phyloP scores from a whole-genome alignment of 2,888 invertebrate genomes.

The Keiferia lycopersicella region DNA sequence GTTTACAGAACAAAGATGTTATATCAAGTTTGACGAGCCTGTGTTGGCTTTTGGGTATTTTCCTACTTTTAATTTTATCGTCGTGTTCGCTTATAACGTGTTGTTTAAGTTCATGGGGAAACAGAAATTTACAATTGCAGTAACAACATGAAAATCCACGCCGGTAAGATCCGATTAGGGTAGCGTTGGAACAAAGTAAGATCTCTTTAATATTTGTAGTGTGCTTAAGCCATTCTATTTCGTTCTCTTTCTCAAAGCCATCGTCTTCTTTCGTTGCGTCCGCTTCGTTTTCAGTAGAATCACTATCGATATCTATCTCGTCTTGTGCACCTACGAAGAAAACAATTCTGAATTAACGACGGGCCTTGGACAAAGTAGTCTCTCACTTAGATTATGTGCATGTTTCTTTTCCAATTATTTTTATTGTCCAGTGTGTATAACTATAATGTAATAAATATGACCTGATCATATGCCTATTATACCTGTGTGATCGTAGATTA shows the following conservation, averaged over 20 bases:
- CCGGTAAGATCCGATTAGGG: background rate
- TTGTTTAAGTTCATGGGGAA: background rate
- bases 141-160: background rate
- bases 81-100: background rate
- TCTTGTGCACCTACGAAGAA: background rate
- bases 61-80: background rate
- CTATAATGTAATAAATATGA: too few species aligned
- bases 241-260: background rate
- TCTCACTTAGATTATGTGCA: background rate
- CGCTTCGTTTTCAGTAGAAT: background rate
- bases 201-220: background rate
- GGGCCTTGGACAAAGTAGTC: background rate
- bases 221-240: background rate
- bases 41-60: background rate
- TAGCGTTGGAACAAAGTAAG: background rate
- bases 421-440: too few species aligned
- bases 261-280: background rate
- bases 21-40: conserved; percentile 56
- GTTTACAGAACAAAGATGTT: conserved; percentile 36
- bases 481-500: too few species aligned
- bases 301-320: conserved; percentile 6
- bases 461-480: too few species aligned
- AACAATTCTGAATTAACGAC: background rate
- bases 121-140: background rate
- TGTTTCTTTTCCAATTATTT: too few species aligned